Base-by-base conservation (phyloP, 2,113 vertebrate genomes). In the Eudorcas thomsonii region DNA sequence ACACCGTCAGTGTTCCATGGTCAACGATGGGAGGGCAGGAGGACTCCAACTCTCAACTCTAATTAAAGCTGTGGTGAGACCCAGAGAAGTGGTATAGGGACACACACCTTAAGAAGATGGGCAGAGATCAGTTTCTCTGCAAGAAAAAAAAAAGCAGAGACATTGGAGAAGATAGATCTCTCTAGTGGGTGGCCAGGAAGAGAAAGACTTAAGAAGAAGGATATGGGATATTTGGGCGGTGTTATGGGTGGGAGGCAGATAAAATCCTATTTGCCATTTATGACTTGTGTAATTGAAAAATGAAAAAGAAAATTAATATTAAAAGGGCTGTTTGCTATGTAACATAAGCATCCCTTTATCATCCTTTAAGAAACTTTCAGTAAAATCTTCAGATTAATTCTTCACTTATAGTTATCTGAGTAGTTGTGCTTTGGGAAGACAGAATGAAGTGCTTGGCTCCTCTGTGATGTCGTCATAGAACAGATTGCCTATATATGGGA, bases 221-320 rank as follows among this genome's bases (percentile, higher is more conserved):
- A 33, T 60, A 59, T 6, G 48, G 48, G 28, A 9, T 77, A 12
- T 92, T 26, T 86, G 54, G 17, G 30, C 7, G 1, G 6, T 9
- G 9, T 36, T 45, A 39, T 2, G 15, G 10, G 14, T 45, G 13
- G 52, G 43, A 60, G 88, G 30, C 11, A 67, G 28, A 15, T 33
- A 28, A 45, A 71, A 55, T 88, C 52, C 19, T 83, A 50, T 86
- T 71, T 93, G n/a, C 4, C 45, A 43, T n/a, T 60, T 81, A 52
- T 45, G 77, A 77, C 16, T 16, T 88, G 7, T 59, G 2, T 30
- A 82, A 81, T 71, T 83, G 8, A 54, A 88, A 71, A 82, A 43
- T 19, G 33, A 77, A 95, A 96, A 67, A 77, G 45, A 81, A 96
- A 89, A 90, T 33, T 30, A 77, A 71, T 36, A 80, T 64, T 54